Evolutionary conservation across 64 coral and sea anemone species (phyloP).

Genomic region (Acropora yongei): DNA sequence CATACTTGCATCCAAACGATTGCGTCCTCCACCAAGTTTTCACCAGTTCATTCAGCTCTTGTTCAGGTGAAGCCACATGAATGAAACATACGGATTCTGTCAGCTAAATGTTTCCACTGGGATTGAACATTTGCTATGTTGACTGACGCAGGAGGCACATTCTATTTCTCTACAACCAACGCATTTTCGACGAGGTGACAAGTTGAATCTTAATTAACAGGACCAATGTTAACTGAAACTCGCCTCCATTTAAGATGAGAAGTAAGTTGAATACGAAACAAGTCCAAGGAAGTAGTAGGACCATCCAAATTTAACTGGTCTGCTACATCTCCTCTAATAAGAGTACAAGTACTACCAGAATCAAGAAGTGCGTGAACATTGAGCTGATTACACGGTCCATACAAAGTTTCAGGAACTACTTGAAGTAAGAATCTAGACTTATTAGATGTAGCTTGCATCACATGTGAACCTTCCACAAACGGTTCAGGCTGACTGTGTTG

Average conservation of each 20-base stretch:
- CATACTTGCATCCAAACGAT: not conserved
- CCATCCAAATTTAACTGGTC: no score
- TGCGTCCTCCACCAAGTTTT: not conserved
- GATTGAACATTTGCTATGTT: no score
- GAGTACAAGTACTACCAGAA: no score
- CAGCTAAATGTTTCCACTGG: not conserved
- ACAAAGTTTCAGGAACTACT: not conserved
- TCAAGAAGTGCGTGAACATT: no score
- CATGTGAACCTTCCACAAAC: not conserved
- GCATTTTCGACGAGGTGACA: no score
- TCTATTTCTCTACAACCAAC: not conserved
- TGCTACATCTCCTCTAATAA: no score
- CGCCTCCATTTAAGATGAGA: no score
- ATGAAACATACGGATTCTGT: not conserved
- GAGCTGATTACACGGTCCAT: slow-evolving; percentile 2
- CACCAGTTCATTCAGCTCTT: not conserved
- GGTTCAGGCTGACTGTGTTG: not conserved
- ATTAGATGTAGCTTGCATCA: not conserved
- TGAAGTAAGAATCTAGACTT: not conserved
- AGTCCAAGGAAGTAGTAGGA: no score
- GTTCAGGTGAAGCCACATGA: not conserved
- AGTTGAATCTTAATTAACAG: no score
- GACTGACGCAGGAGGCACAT: not conserved
- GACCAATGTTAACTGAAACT: no score
- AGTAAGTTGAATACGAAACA: no score